Conservation (phyloP, 2,888 invertebrate species). For the Trilocha varians region DNA sequence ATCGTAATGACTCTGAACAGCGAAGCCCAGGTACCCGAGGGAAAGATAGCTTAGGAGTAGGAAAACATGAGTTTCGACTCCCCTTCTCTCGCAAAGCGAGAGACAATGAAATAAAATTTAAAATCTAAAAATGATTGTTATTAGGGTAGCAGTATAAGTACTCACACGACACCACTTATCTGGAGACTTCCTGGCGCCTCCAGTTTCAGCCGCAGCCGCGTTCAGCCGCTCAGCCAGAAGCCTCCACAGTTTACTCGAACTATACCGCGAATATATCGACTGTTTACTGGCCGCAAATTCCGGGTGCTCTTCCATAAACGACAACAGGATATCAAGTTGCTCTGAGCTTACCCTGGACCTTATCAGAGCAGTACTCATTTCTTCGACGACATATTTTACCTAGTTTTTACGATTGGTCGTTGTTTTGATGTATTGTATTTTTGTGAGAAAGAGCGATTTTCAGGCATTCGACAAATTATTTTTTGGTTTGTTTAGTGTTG, state of each 20-base stretch:
- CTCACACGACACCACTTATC: conserved; percentile 65
- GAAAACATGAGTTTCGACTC: too few relatives aligned
- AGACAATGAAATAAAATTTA: too few relatives aligned
- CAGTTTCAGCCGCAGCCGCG: conserved; percentile 53
- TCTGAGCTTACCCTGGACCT: conserved; percentile 61
- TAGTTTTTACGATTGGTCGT: too few relatives aligned
- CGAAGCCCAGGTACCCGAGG: too few relatives aligned
- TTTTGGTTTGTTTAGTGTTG: too few relatives aligned
- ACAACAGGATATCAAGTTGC: conserved; percentile 52
- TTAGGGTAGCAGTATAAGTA: conserved; percentile 8
- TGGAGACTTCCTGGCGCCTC: conserved; percentile 57
- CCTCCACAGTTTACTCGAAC: conserved; percentile 84
- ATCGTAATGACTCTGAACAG: too few relatives aligned
- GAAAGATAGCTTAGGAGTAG: too few relatives aligned
- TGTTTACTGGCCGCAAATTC: conserved; percentile 64
- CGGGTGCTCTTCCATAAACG: conserved; percentile 67
- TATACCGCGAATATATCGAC: conserved; percentile 59
- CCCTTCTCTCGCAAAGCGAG: too few relatives aligned
- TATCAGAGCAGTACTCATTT: conserved; percentile 50
- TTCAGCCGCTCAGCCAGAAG: conserved; percentile 76
- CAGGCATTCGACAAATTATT: too few relatives aligned
- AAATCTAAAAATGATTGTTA: too few relatives aligned
- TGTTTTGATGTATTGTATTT: too few relatives aligned
- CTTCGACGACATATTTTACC: conserved; percentile 16
- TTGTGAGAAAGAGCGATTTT: too few relatives aligned